Base-by-base conservation (phyloP, 2,888 invertebrate species). In the Amaurobius ferox region DNA sequence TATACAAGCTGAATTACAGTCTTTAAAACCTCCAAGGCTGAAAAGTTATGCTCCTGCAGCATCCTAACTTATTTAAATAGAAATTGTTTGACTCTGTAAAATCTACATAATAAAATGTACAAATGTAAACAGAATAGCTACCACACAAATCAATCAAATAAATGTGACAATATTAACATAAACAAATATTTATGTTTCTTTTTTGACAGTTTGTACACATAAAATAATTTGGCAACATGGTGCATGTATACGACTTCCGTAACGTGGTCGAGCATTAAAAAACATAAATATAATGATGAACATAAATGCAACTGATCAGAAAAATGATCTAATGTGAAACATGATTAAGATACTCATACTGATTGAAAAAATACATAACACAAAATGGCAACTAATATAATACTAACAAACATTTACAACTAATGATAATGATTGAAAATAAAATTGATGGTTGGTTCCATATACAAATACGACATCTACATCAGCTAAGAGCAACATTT, bases 161-260 rank as follows among this genome's bases (percentile, higher is more conserved):
- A 28, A 70, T 28, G 40, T 35, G 39, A 71, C 70, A 61, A 71
- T 64, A 72, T 55, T 61, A 68, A 48, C 48, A 76, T 48, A 78
- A 67, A 85, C 26, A 66, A 23, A 78, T 73, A 70, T 32, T n/a
- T 55, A 78, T 85, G 35, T 68, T 61, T 72, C 55, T 29, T 66
- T 62, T 62, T 35, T 55, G 29, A 40, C 26, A 70, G 55, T 19
- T 40, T 30, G 35, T 55, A 79, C 44, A 79, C 74, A 86, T 72
- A n/a, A n/a, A n/a, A n/a, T n/a, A 73, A 70, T 86, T 86, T 86
- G 86, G 86, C 86, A 79, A 86, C 86, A 79, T 74, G 39, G 79
- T 86, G 86, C 79, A 79, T 78, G 62, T 79, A 71, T 71, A 79
- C 74, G 68, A 79, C 76, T 76, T 44, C 39, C 30, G 23, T 71